Evolutionary conservation across 1,140 invertebrate genomes (phyloP), one percentile per base, ranked within the genome.

Genomic region (Drosophila funebris): DNA sequence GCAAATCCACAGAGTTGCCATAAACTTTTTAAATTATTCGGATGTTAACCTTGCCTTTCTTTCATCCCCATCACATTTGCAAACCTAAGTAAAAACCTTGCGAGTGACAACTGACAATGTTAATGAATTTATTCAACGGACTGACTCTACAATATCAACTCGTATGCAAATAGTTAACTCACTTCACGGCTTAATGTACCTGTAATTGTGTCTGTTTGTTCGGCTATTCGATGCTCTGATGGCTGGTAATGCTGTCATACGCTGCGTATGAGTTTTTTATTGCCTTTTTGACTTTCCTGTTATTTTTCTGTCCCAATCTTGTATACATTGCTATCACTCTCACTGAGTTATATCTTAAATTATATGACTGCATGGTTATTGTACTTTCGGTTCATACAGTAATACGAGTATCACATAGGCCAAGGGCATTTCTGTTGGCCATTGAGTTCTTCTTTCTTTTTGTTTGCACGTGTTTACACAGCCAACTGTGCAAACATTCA

Each of bases 211-310:
- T 5, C 5, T 27, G 24, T 0, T 27, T 27, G 4, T 27, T 27
- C 24, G 6, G 4, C 24, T 27, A 6, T 4, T 6, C 24, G 22
- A 22, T 1, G 1, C 22, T 2, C 1, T 2, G 22, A 22, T 22
- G 6, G 24, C 0, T 27, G 24, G 6, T 22, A 22, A 2, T 22
- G 3, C 11, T 29, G 72, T 57, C 33, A 61, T 33, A 76, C 43
- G 43, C 80, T 84, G 80, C 72, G 66, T 72, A 83, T 84, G 76
- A 79, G 80, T 84, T 70, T 76, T 84, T 80, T 84, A 85, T 80
- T 72, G 24, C 2, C n/a, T 6, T 27, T 46, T 48, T 20, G 6
- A 46, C 2, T 39, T 39, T 6, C 3, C 37, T 14, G 52, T 58
- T 18, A 50, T 29, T 48, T 20, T 6, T 22, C 2, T 14, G 36